Evolutionary conservation across 2,888 invertebrate species (phyloP).

Genomic region (Isotomurus palustris): DNA sequence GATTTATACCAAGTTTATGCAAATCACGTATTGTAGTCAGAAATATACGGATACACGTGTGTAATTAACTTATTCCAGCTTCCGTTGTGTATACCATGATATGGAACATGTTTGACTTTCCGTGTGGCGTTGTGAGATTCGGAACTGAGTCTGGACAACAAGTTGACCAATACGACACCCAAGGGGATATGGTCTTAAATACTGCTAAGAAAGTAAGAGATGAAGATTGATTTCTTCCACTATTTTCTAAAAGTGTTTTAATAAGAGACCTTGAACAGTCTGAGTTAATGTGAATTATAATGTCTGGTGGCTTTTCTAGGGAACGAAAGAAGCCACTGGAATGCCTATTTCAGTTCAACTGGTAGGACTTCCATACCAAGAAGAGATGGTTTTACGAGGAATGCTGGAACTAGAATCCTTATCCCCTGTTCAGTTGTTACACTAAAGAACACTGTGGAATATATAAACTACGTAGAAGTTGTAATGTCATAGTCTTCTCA

Average conservation of each 20-base stretch:
- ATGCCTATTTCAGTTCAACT: slow-evolving; percentile 52
- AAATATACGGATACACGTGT: neutral
- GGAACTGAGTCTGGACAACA: slow-evolving; percentile 34
- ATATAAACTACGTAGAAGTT: too few relatives aligned
- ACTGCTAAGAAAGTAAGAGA: slow-evolving; percentile 26
- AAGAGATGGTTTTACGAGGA: slow-evolving; percentile 46
- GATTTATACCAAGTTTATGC: too few relatives aligned
- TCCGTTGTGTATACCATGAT: slow-evolving; percentile 38
- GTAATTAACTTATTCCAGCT: slow-evolving; percentile 15
- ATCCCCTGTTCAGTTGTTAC: too few relatives aligned
- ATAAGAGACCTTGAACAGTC: too few relatives aligned
- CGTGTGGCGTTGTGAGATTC: slow-evolving; percentile 35
- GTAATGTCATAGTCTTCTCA: too few relatives aligned
- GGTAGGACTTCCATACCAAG: slow-evolving; percentile 51
- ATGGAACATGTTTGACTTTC: slow-evolving; percentile 41
- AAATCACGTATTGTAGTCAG: neutral
- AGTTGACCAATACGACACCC: slow-evolving; percentile 24
- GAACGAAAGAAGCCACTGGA: slow-evolving; percentile 46
- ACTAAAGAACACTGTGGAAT: too few relatives aligned
- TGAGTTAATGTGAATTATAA: too few relatives aligned
- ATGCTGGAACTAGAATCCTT: slow-evolving; percentile 3
- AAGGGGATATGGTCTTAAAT: slow-evolving; percentile 36
- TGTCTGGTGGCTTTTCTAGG: too few relatives aligned
- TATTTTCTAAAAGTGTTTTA: neutral
- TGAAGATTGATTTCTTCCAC: neutral